A percentile compares a stretch with the other conserved stretches of the same genome.
Evolutionary conservation across 2,888 invertebrate species (phyloP).

Genomic region (Leptarthrus brevirostris): DNA sequence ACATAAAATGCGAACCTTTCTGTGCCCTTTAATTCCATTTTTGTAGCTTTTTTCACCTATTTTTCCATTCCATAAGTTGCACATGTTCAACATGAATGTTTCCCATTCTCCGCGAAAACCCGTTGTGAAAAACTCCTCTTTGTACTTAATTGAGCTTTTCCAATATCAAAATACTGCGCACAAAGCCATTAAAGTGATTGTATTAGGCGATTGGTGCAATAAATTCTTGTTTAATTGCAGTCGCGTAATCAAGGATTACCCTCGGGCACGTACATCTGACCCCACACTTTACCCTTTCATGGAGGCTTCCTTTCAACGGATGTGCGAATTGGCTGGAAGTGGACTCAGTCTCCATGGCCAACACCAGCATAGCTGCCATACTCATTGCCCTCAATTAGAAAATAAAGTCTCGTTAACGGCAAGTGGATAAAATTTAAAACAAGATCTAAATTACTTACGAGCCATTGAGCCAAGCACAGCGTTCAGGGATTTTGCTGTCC

Average conservation of each 20-base stretch:
- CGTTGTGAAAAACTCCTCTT: conserved; percentile 20
- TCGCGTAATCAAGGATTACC: conserved; percentile 45
- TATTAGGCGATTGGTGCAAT: conserved; percentile 52
- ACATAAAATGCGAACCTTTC: too few species aligned
- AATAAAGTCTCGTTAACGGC: conserved; percentile 44
- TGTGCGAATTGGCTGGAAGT: conserved; percentile 25
- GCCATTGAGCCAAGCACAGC: neutral
- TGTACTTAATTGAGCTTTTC: conserved; percentile 30
- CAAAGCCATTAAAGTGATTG: conserved; percentile 51
- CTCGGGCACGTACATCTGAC: conserved; percentile 21
- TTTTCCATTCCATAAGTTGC: too few species aligned
- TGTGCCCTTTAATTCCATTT: too few species aligned
- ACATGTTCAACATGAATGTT: too few species aligned
- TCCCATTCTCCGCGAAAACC: too few species aligned
- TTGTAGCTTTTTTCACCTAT: too few species aligned
- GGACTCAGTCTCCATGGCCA: conserved; percentile 3
- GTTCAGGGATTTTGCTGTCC: neutral
- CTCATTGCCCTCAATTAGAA: conserved; percentile 43
- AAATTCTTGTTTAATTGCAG: conserved; percentile 53
- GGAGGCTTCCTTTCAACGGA: conserved; percentile 27
- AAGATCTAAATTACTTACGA: conserved; percentile 38
- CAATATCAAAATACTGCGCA: conserved; percentile 43
- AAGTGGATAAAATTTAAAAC: conserved; percentile 46
- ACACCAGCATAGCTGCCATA: neutral
- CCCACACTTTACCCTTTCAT: neutral